These are phyloP conservation scores for Endomychus coccineus DNA, from an alignment of 2,888 invertebrate genomes.

Conservation along the genomic window DNA sequence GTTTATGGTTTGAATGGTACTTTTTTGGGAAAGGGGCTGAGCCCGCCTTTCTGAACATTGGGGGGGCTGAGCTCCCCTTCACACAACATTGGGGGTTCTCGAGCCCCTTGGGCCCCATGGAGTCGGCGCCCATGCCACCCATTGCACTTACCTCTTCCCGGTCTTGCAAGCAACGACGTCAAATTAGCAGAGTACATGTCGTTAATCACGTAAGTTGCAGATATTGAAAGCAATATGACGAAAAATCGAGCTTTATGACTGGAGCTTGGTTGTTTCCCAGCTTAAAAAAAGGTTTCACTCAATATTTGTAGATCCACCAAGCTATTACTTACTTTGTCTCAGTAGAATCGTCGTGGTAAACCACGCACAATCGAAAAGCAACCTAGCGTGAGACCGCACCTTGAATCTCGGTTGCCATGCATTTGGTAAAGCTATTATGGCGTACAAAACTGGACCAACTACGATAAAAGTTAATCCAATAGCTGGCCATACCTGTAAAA, in stretches of 20 bases:
- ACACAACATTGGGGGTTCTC: no score
- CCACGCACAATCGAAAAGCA: slow-evolving; percentile 62
- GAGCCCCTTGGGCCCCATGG: no score
- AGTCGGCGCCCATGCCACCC: no score
- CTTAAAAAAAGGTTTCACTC: slow-evolving; percentile 33
- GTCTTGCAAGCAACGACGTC: slow-evolving; percentile 65
- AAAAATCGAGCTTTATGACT: slow-evolving; percentile 61
- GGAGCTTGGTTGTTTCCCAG: slow-evolving; percentile 54
- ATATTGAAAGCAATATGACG: slow-evolving; percentile 62
- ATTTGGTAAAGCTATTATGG: slow-evolving; percentile 57
- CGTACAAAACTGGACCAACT: slow-evolving; percentile 63
- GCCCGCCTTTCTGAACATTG: no score
- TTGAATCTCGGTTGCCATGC: slow-evolving; percentile 46
- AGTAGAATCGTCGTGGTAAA: slow-evolving; percentile 63
- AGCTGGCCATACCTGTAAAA: slow-evolving; percentile 61
- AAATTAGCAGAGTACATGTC: slow-evolving; percentile 74
- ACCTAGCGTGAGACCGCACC: slow-evolving; percentile 35
- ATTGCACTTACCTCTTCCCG: slow-evolving; percentile 54
- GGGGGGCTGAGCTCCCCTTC: no score
- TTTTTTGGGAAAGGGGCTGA: no score
- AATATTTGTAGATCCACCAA: no score
- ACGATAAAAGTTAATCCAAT: slow-evolving; percentile 57
- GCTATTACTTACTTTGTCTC: slow-evolving; percentile 60
- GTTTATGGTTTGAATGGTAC: no score
- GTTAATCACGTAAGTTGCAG: slow-evolving; percentile 68